phyloP scores from a whole-genome alignment of 2,797 vertebrate species.

The Hemitrygon akajei region DNA sequence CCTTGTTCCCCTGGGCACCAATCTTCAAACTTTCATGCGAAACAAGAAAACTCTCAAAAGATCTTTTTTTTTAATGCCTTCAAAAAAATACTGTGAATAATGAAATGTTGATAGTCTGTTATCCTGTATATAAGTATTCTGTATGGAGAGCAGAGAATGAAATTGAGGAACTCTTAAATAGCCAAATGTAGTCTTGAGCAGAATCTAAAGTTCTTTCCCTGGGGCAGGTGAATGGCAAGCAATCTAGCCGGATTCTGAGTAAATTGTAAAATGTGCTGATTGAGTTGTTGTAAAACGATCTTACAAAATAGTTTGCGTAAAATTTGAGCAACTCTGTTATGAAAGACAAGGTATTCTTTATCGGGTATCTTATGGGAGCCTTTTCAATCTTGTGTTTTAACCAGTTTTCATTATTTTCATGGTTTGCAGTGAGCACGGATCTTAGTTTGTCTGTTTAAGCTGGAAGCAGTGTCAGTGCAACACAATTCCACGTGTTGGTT shows the following conservation, averaged over 20 bases:
- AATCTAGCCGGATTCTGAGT: background rate
- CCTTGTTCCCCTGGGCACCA: background rate
- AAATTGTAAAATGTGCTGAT: background rate
- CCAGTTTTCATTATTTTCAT: background rate
- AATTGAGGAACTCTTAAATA: background rate
- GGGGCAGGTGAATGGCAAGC: background rate
- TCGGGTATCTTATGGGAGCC: background rate
- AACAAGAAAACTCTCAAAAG: background rate
- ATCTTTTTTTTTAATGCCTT: background rate
- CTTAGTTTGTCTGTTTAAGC: background rate
- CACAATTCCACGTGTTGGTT: background rate
- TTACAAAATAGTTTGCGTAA: background rate
- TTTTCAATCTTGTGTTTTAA: background rate
- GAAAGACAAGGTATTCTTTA: background rate
- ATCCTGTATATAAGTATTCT: background rate
- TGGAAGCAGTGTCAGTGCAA: background rate
- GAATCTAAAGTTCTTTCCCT: background rate
- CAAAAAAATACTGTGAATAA: background rate
- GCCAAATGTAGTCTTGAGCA: background rate
- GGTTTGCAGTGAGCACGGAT: background rate
- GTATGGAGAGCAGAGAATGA: background rate
- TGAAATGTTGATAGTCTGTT: background rate
- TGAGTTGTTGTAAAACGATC: background rate
- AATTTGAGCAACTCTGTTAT: background rate
- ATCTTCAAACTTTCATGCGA: conserved; percentile 20